Evolutionary conservation across 2,888 invertebrate genomes (phyloP), one percentile per base, ranked within the genome.

Genomic region (Nephrocerus scutellatus): DNA sequence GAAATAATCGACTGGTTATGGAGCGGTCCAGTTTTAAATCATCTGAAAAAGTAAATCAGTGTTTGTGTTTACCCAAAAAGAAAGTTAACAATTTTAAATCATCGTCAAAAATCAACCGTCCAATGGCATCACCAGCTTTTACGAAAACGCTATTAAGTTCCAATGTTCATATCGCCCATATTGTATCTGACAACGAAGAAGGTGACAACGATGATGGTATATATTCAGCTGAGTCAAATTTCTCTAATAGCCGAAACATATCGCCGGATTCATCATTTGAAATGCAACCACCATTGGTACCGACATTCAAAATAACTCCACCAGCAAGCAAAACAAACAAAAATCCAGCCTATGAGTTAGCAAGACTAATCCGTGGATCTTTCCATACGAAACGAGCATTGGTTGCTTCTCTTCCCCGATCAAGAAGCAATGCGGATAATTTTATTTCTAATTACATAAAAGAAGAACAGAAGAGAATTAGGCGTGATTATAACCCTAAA

Each of bases 261-360:
- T 59, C 64, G 2, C 56, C 59, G 4, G 60, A 64, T 30, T 62
- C 64, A 15, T 65, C 65, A 13, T 65, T 63, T 38, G 64, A 64
- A 49, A 49, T 66, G 57, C 67, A 66, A 39, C 58, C 65, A 4
- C 62, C 67, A 5, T 39, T 66, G 21, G 40, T 66, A 49, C 68
- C 68, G 37, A 61, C 56, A 20, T 66, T 66, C 48, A 65, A 62
- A 51, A 50, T 68, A 9, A 66, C 67, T 6, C 64, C 67, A 9
- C 63, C 67, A 3, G 46, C 53, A 28, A 52, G 50, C 32, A 56
- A 58, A 25, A 49, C 48, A 1, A 49, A 57, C 26, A 51, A 53
- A 6, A 61, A 53, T 46, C 55, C 62, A 3, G 63, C 63, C 20
- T 56, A 56, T 34, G 66, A 66, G 23, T 53, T 66, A 28, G 63